Evolutionary conservation across 2,888 invertebrate species (phyloP).

Genomic region (Drosophila kambysellisi): DNA sequence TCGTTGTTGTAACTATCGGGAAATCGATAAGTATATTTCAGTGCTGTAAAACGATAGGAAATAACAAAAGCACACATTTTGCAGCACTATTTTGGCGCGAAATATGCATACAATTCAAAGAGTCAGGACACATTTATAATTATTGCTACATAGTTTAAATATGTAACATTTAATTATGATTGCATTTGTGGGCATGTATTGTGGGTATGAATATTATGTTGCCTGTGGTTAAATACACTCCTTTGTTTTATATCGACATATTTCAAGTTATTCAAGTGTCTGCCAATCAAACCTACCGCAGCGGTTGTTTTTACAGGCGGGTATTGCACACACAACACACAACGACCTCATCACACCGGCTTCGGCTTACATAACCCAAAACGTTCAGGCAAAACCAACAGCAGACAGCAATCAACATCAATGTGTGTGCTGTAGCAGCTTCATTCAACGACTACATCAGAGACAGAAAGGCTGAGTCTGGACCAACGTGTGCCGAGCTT

Average conservation of each 20-base stretch:
- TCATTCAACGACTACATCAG: constrained; percentile 51
- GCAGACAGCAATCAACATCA: constrained; percentile 67
- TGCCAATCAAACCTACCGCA: constrained; percentile 67
- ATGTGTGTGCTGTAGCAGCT: constrained; percentile 51
- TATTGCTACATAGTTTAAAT: not conserved
- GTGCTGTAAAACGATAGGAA: constrained; percentile 3
- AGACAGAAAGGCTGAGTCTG: constrained; percentile 43
- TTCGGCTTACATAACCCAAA: constrained; percentile 69
- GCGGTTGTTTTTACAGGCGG: constrained; percentile 28
- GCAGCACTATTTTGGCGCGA: constrained; percentile 42
- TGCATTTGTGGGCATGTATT: not conserved
- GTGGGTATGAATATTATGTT: not conserved
- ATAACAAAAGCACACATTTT: not conserved
- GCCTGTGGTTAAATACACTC: constrained; percentile 3
- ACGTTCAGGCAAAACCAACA: constrained; percentile 42
- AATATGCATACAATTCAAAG: constrained; percentile 4
- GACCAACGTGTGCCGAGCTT: constrained; percentile 77
- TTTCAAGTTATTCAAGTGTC: constrained; percentile 19
- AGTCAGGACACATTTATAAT: not conserved
- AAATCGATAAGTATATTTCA: constrained; percentile 6
- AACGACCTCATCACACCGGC: constrained; percentile 37
- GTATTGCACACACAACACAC: constrained; percentile 59
- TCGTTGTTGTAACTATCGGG: not conserved
- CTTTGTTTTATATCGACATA: not conserved
- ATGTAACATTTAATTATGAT: not conserved